Conservation (phyloP, 1,140 invertebrate genomes). For the Drosophila ogumai region DNA sequence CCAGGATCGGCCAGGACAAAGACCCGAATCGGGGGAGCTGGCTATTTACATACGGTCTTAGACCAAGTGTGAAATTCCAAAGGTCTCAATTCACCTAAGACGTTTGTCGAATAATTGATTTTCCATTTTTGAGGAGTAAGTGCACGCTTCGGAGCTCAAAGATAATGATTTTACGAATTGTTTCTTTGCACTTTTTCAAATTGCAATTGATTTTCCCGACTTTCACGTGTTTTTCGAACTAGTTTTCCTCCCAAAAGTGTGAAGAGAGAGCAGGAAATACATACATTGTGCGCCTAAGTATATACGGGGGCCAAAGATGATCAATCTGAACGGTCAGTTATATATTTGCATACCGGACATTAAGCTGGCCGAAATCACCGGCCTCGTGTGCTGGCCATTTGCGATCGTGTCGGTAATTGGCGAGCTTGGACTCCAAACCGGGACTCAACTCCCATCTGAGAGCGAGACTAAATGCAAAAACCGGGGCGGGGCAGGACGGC, state of each 20-base stretch:
- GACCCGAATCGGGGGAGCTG: conserved; percentile 6
- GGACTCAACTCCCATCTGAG: conserved; percentile 9
- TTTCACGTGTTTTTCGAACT: not conserved
- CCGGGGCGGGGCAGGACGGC: not conserved
- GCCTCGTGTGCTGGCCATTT: conserved; percentile 51
- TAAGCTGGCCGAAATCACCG: conserved; percentile 54
- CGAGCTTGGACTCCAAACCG: conserved; percentile 18
- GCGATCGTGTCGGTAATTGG: conserved; percentile 74
- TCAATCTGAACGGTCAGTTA: conserved; percentile 22
- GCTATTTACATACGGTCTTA: conserved; percentile 62
- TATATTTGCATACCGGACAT: conserved; percentile 62
- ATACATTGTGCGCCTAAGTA: conserved; percentile 23
- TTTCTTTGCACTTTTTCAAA: not conserved
- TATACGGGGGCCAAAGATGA: conserved; percentile 22
- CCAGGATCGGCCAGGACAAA: conserved; percentile 20
- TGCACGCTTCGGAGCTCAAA: not conserved
- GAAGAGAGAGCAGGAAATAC: conserved; percentile 18
- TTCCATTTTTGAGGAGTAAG: conserved; percentile 5
- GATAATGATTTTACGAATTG: not conserved
- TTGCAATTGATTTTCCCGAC: conserved; percentile 1
- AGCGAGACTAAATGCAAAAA: conserved; percentile 30
- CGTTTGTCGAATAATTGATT: conserved; percentile 37
- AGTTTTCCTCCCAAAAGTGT: not conserved
- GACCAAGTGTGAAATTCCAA: conserved; percentile 55
- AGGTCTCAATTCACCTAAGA: conserved; percentile 19